Conservation (phyloP, 2,113 vertebrate species). For the Siphamia tubifer region DNA sequence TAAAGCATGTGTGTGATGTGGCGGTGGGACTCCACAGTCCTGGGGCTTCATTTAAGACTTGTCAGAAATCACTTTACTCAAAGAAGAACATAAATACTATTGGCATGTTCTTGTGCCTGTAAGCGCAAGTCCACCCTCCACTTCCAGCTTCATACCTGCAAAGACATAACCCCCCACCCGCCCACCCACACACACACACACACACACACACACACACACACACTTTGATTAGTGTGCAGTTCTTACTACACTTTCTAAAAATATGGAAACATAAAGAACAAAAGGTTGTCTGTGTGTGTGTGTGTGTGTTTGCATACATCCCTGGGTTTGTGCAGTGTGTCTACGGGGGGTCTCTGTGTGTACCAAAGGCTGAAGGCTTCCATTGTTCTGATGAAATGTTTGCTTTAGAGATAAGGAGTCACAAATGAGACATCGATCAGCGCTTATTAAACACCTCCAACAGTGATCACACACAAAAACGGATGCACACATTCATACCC, state of each 20-base stretch:
- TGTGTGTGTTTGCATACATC: conserved; percentile 46
- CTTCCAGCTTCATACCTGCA: conserved; percentile 7
- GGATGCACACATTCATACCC: conserved; percentile 9
- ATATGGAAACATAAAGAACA: not conserved
- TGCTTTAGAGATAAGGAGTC: conserved; percentile 63
- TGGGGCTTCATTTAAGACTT: conserved; percentile 73
- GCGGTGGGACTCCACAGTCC: conserved; percentile 34
- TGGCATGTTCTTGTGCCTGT: conserved; percentile 61
- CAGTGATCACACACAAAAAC: conserved; percentile 16
- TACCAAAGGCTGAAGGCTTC: conserved; percentile 48
- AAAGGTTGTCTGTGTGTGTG: conserved; percentile 32
- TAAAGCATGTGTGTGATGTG: conserved; percentile 42
- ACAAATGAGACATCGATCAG: conserved; percentile 63
- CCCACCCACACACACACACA: not conserved
- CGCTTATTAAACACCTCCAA: conserved; percentile 57
- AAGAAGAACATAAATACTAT: conserved; percentile 53
- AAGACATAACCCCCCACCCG: no score
- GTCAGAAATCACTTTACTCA: conserved; percentile 73
- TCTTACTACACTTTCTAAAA: not conserved
- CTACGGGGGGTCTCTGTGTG: conserved; percentile 47
- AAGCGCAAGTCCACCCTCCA: conserved; percentile 6
- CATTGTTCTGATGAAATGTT: conserved; percentile 66
- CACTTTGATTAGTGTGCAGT: not conserved
- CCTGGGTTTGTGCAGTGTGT: conserved; percentile 39
- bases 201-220: conserved; percentile 6